Evolutionary conservation across 64 coral and sea anemone genomes (phyloP), one percentile per base, ranked within the genome.

Genomic region (Catalaphyllia jardinei): DNA sequence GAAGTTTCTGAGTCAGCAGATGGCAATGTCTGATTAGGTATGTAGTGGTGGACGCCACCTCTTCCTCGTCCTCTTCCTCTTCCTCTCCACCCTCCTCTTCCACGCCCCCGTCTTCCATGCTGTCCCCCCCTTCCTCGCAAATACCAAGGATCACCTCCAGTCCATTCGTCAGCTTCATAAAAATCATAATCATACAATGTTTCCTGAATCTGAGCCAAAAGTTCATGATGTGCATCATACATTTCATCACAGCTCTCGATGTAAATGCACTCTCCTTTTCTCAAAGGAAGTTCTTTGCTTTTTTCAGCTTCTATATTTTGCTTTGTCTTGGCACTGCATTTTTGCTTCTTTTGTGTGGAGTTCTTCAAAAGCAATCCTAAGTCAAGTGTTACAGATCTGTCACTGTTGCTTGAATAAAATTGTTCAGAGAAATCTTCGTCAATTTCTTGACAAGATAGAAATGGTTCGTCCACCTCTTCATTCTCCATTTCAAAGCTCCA

Each of bases 261-360:
- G 9, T 83, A 83, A 65, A 83, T 83, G 29, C 20, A 31, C 15
- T 39, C 60, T 39, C 61, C 61, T 83, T 83, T 83, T 22, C 60
- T 22, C 12, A 33, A 80, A 29, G 27, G 19, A 29, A 57, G 57
- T 27, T 20, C 20, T 67, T 63, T 62, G 35, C 31, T 39, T 83
- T 18, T 1, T 11, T 11, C 30, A 33, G 29, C 1, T 31, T 67
- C 19, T 67, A 20, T 75, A 3, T 49, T 63, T 82, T 62, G n/a
- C 54, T 20, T 83, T 42, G 35, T 67, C 31, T 31, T 67, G 11
- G 38, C 62, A 10, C 6, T 18, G 6, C 25, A n/a, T 10, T 39
- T 83, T 22, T 22, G 42, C 30, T 31, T 65, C 57, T 39, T 83
- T 67, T 65, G 8, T 1, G 60, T 24, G 29, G 60, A 65, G 12